Conservation (phyloP, 2,888 invertebrate species). For the Ptilodon capucinus region DNA sequence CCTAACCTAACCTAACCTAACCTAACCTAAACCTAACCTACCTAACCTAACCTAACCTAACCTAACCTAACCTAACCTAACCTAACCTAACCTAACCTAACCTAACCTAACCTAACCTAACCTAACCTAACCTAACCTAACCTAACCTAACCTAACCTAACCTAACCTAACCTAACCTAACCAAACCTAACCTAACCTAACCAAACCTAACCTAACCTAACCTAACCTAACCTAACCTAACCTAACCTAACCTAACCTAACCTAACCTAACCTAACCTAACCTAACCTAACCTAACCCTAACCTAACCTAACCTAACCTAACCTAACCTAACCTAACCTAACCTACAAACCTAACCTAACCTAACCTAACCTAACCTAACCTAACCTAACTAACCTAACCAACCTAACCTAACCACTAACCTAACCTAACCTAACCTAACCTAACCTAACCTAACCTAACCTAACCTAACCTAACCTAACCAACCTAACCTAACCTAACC, state of each 20-base stretch:
- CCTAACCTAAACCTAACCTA: constrained; percentile 12
- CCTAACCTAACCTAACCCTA: constrained; percentile 22
- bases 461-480: constrained; percentile 27
- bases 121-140: constrained; percentile 19
- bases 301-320: constrained; percentile 23
- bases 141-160: constrained; percentile 16
- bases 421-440: constrained; percentile 29
- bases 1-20: constrained; percentile 14
- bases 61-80: constrained; percentile 19
- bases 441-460: constrained; percentile 30
- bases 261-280: constrained; percentile 27
- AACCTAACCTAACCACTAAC: constrained; percentile 27
- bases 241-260: constrained; percentile 20
- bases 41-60: constrained; percentile 19
- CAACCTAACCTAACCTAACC: constrained; percentile 21
- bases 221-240: constrained; percentile 22
- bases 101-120: constrained; percentile 19
- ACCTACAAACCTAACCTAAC: constrained; percentile 9
- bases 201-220: constrained; percentile 20
- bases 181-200: constrained; percentile 20
- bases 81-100: constrained; percentile 20
- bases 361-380: constrained; percentile 13
- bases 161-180: constrained; percentile 21
- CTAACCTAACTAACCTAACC: constrained; percentile 26
- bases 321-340: too few species aligned